phyloP scores from a whole-genome alignment of 2,113 vertebrate species.

The Dryoscopus gambensis region DNA sequence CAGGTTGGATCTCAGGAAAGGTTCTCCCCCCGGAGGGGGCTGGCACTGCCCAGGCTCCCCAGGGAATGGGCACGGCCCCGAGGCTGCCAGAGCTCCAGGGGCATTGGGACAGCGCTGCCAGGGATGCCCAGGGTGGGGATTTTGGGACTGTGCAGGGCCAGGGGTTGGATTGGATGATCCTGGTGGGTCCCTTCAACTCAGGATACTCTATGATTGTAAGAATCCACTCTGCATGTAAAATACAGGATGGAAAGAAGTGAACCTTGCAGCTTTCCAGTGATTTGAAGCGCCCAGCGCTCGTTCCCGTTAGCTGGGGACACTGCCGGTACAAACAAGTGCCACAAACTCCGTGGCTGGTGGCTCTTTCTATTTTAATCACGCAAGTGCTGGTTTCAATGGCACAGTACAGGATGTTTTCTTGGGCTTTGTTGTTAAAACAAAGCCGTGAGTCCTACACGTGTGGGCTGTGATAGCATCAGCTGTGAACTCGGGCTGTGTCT shows the following conservation, averaged over 20 bases:
- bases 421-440: neutral
- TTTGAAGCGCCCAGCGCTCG: accelerated
- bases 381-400: neutral
- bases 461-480: neutral
- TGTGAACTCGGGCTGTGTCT: neutral
- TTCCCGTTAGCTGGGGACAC: neutral
- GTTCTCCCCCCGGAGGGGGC: neutral
- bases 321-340: neutral
- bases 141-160: neutral
- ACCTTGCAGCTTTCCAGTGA: neutral
- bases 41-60: neutral
- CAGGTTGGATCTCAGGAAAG: accelerated
- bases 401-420: neutral
- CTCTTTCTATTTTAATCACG: accelerated
- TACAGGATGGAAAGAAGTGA: accelerated
- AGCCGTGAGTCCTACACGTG: neutral
- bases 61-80: neutral
- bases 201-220: neutral
- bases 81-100: neutral
- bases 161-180: accelerated
- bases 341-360: neutral
- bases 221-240: neutral
- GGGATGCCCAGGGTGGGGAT: neutral
- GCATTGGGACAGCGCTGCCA: neutral
- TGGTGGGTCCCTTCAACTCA: neutral